Evolutionary conservation across 2,888 invertebrate species (phyloP), one percentile per base, ranked within the genome.

Genomic region (Eilema depressum): DNA sequence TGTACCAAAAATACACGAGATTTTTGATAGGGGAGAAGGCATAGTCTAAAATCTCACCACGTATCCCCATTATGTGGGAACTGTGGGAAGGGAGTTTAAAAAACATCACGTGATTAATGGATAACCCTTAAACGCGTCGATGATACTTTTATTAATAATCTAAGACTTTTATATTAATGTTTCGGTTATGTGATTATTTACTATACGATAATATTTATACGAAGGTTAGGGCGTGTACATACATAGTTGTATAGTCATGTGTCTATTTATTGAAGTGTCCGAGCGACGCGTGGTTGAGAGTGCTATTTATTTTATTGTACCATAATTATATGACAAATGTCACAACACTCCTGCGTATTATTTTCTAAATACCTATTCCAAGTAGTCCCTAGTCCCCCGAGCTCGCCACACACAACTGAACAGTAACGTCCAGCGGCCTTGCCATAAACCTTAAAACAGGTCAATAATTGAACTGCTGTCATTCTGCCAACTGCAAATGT

Each of bases 221-320:
- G 57, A 69, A 30, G 20, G 74, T 70, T 69, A 75, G 72, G 62
- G 60, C 60, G 65, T 79, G 78, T 79, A 79, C 77, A 78, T 76
- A 79, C 64, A 68, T 64, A 73, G 69, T 66, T 66, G 70, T 57
- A 75, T 68, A 76, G 73, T 79, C 70, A n/a, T n/a, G 76, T 85
- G 83, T 85, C 84, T 90, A 87, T 89, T 88, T 89, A 88, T 87
- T 85, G 83, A 85, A 71, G 74, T 76, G 85, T 83, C 80, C 74
- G 85, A 78, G 79, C 57, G 80, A 79, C 81, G 84, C 75, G 86
- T 83, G 89, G 69, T 81, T 85, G 88, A 88, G 83, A 87, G 85
- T 87, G 87, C 82, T 89, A 89, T 90, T 89, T 91, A 90, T 90
- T 89, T 88, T 89, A 89, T 85, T 86, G 81, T 85, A 88, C 78